A percentile compares a stretch with the other conserved stretches of the same genome.
Conservation (phyloP, 2,888 invertebrate species). For the Polymixis flavicincta region DNA sequence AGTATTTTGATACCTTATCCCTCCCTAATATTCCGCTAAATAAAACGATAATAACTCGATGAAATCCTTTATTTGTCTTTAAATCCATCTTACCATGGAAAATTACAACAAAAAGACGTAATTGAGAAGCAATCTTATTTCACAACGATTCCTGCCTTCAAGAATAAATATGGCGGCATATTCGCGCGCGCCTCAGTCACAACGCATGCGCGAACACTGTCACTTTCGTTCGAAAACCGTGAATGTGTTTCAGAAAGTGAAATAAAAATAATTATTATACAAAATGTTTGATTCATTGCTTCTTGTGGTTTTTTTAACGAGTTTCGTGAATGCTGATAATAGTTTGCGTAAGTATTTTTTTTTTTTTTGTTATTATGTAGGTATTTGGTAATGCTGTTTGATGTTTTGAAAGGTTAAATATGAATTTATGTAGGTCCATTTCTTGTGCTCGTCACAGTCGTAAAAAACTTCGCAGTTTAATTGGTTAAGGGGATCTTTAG, state of each 20-base stretch:
- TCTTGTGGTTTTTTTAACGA: slow-evolving; percentile 66
- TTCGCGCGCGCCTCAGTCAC: slow-evolving; percentile 71
- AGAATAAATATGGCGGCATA: slow-evolving; percentile 69
- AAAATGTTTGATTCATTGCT: slow-evolving; percentile 67
- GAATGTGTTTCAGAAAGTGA: slow-evolving; percentile 62
- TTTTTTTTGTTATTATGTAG: not conserved
- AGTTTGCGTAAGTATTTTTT: slow-evolving; percentile 71
- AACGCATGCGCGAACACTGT: slow-evolving; percentile 63
- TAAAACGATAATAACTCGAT: not conserved
- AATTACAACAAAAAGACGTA: slow-evolving; percentile 57
- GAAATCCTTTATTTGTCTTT: slow-evolving; percentile 11
- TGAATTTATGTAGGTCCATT: not conserved
- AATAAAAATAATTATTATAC: slow-evolving; percentile 38
- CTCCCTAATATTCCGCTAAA: not conserved
- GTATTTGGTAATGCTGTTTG: not conserved
- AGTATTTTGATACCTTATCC: not conserved
- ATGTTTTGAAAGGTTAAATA: not conserved
- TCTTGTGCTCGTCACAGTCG: slow-evolving; percentile 4
- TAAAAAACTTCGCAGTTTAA: not conserved
- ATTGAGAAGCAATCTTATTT: slow-evolving; percentile 65
- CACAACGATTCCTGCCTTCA: slow-evolving; percentile 57
- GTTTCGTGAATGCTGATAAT: slow-evolving; percentile 67
- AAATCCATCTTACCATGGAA: slow-evolving; percentile 50
- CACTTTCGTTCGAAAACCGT: slow-evolving; percentile 61
- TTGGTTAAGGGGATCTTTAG: not conserved